phyloP scores from a whole-genome alignment of 2,888 invertebrate species.

The Bombylius major region DNA sequence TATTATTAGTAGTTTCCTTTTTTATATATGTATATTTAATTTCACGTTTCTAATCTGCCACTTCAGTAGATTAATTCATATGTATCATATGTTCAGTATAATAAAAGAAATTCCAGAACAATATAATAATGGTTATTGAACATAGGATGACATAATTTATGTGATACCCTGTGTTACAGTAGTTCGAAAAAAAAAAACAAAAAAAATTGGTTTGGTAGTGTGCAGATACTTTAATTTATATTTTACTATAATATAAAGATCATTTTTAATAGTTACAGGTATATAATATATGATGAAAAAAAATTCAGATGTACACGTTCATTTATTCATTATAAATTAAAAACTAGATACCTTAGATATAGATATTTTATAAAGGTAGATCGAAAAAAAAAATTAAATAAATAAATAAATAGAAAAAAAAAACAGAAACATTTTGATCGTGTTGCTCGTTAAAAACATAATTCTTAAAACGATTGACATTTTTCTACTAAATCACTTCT shows the following conservation, averaged over 20 bases:
- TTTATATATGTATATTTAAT: not conserved
- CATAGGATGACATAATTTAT: slow-evolving; percentile 7
- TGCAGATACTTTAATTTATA: not conserved
- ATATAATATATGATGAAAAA: not conserved
- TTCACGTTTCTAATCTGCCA: not conserved
- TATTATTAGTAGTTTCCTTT: not conserved
- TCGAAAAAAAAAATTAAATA: not conserved
- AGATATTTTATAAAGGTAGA: not conserved
- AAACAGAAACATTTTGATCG: no score
- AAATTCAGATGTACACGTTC: no score
- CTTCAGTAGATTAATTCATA: not conserved
- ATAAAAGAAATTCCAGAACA: not conserved
- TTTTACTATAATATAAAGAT: not conserved
- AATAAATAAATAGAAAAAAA: no score
- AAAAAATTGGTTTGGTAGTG: not conserved
- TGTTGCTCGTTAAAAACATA: not conserved
- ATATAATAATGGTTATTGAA: slow-evolving; percentile 1
- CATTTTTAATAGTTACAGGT: not conserved
- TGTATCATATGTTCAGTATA: not conserved
- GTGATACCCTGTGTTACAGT: not conserved
- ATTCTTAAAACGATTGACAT: not conserved
- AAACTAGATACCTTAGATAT: not conserved
- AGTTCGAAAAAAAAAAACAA: not conserved
- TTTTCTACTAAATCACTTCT: not conserved
- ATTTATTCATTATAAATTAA: no score